Evolutionary conservation across 2,888 invertebrate species (phyloP).

Genomic region (Eretmocerus hayati): DNA sequence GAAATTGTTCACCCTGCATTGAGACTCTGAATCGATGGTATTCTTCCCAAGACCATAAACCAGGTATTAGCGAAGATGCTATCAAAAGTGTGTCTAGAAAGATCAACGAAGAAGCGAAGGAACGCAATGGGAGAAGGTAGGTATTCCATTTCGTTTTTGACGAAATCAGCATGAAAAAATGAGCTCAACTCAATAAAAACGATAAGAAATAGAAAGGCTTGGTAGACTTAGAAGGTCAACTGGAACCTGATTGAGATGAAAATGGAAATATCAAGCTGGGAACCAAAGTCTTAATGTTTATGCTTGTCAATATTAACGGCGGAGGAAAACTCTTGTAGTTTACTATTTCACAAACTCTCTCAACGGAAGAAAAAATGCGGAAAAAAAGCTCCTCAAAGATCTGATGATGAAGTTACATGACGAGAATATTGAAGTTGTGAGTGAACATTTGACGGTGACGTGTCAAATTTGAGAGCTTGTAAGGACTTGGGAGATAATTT

Average conservation of each 20-base stretch:
- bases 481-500: conserved; percentile 12
- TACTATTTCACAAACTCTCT: conserved; percentile 15
- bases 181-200: neutral
- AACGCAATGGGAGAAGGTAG: neutral
- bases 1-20: neutral
- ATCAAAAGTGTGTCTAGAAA: neutral
- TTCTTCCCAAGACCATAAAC: neutral
- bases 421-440: conserved; percentile 11
- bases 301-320: conserved; percentile 18
- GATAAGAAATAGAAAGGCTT: neutral
- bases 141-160: conserved; percentile 5
- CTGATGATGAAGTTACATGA: conserved; percentile 8
- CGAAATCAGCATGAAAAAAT: conserved; percentile 3
- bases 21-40: neutral
- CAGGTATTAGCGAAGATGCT: neutral
- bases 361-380: conserved; percentile 10
- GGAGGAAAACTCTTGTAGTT: conserved; percentile 14
- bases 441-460: conserved; percentile 18
- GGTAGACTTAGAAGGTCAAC: too few relatives aligned
- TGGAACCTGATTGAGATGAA: neutral
- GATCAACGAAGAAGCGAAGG: conserved; percentile 1
- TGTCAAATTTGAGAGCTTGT: conserved; percentile 4
- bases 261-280: conserved; percentile 2
- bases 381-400: conserved; percentile 12
- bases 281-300: conserved; percentile 17